These are phyloP conservation scores for Beris chalybata DNA, from an alignment of 2,888 invertebrate species.

Conservation along the genomic window DNA sequence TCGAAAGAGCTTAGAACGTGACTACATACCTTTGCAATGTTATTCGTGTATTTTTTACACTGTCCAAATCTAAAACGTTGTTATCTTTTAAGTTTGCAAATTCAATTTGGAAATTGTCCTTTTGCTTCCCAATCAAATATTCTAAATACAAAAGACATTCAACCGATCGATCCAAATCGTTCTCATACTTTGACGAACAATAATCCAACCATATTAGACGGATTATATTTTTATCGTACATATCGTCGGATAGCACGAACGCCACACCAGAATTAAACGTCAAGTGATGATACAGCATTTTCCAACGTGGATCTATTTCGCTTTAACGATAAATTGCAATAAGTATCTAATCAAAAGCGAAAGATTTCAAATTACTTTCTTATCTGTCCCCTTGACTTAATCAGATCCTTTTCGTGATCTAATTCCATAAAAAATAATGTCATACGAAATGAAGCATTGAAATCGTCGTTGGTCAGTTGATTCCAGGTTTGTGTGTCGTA, in stretches of 20 bases:
- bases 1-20: no score
- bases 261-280: conserved; percentile 43
- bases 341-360: not conserved
- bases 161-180: conserved; percentile 59
- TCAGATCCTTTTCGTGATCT: conserved; percentile 42
- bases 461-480: conserved; percentile 44
- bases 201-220: conserved; percentile 62
- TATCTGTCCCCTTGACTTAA: conserved; percentile 27
- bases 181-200: conserved; percentile 59
- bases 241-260: conserved; percentile 50
- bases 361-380: conserved; percentile 37
- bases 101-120: conserved; percentile 50
- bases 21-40: conserved; percentile 58
- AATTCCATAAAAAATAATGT: conserved; percentile 46
- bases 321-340: conserved; percentile 33
- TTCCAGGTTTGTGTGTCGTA: conserved; percentile 46
- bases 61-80: conserved; percentile 56
- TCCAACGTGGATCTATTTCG: conserved; percentile 41
- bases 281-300: conserved; percentile 41
- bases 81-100: conserved; percentile 62
- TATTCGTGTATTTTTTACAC: conserved; percentile 57
- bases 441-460: conserved; percentile 44
- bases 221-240: conserved; percentile 56
- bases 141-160: conserved; percentile 48
- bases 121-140: conserved; percentile 43